These are phyloP conservation scores for Serinus canaria DNA, from an alignment of 2,113 vertebrate genomes.

Conservation along the genomic window DNA sequence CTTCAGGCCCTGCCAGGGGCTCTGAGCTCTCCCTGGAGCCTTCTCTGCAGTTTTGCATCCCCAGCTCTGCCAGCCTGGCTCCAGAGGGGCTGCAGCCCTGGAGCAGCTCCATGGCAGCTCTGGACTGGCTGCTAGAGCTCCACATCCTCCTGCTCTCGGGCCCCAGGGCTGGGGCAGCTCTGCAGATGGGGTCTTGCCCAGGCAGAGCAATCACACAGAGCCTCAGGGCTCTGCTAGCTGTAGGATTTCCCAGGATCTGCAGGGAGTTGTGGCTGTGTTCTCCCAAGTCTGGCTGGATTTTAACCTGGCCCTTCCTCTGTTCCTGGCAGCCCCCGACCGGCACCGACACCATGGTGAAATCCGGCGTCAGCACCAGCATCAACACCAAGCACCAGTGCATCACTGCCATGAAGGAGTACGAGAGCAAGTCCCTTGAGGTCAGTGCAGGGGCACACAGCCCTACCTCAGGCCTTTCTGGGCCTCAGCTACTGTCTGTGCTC, in stretches of 20 bases:
- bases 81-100: background rate
- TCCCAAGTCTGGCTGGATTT: background rate
- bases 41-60: accelerated
- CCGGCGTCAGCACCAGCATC: slow-evolving; percentile 94
- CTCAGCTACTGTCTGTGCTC: background rate
- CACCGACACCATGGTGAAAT: slow-evolving; percentile 96
- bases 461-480: background rate
- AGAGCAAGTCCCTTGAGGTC: slow-evolving; percentile 91
- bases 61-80: background rate
- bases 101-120: background rate
- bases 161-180: background rate
- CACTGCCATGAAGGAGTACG: slow-evolving; percentile 98
- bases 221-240: background rate
- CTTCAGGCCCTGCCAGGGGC: background rate
- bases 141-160: accelerated
- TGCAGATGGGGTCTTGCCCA: background rate
- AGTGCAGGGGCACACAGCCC: background rate
- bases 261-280: background rate
- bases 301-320: background rate
- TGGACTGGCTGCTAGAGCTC: accelerated
- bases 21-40: background rate
- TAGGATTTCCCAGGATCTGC: background rate
- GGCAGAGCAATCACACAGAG: background rate
- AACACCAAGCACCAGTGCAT: slow-evolving; percentile 98
- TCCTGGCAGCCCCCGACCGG: slow-evolving; percentile 84